A percentile compares a stretch with the other conserved stretches of the same genome.
Evolutionary conservation across 2,888 invertebrate genomes (phyloP).

Genomic region (Himalopsyche tibetana): DNA sequence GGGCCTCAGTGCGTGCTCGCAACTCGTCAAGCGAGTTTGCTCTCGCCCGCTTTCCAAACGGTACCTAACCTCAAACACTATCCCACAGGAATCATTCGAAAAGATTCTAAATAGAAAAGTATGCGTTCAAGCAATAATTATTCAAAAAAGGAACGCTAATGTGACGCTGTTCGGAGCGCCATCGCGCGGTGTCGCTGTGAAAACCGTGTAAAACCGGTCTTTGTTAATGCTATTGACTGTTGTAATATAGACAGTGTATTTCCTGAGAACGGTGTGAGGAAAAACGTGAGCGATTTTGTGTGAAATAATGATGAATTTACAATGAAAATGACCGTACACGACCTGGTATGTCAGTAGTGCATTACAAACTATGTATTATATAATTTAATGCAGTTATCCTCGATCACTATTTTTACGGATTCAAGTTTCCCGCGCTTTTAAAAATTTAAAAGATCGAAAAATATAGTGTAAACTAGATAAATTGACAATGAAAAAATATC

Average conservation of each 20-base stretch:
- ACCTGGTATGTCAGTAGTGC: slow-evolving; percentile 20
- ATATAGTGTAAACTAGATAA: too few species aligned
- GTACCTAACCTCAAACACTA: slow-evolving; percentile 45
- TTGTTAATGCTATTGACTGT: slow-evolving; percentile 37
- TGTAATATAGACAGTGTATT: slow-evolving; percentile 42
- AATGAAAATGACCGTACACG: neutral
- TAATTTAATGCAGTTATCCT: slow-evolving; percentile 2
- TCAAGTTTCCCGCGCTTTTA: slow-evolving; percentile 21
- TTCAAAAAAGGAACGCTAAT: slow-evolving; percentile 33
- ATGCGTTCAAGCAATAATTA: slow-evolving; percentile 9
- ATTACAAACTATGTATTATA: neutral
- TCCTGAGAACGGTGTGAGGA: slow-evolving; percentile 10
- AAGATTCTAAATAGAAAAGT: slow-evolving; percentile 38
- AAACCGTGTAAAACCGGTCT: slow-evolving; percentile 37
- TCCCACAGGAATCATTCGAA: slow-evolving; percentile 38
- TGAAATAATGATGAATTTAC: slow-evolving; percentile 16
- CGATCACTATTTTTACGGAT: neutral
- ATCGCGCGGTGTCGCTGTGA: slow-evolving; percentile 42
- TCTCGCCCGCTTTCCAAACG: slow-evolving; percentile 31
- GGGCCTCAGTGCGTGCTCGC: slow-evolving; percentile 44
- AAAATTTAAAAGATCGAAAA: neutral
- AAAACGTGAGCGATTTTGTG: slow-evolving; percentile 40
- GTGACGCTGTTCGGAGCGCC: slow-evolving; percentile 19
- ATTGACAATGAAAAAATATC: too few species aligned
- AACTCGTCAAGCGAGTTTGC: slow-evolving; percentile 44